Evolutionary conservation across 37 sponge, comb jelly and placozoan species (phyloP).

Genomic region (Ianthella basta): DNA sequence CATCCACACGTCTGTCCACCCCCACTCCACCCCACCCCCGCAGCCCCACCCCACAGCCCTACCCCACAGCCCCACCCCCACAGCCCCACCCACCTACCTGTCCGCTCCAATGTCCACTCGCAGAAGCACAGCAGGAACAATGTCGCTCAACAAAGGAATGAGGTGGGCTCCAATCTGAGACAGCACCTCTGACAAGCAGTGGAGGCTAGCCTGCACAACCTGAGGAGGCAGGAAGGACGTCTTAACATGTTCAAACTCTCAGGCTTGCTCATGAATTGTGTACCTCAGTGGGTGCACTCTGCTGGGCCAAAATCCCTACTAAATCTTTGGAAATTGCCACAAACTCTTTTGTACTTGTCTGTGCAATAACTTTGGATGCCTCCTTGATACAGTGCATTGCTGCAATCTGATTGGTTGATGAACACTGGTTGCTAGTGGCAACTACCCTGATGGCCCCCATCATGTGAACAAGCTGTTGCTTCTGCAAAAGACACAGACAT

Average conservation of each 20-base stretch:
- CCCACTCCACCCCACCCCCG: too few species aligned
- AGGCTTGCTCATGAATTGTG: too few species aligned
- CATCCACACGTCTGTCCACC: too few species aligned
- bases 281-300: slow-evolving; percentile 1
- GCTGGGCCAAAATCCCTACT: slow-evolving; percentile 18
- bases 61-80: not conserved
- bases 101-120: not conserved
- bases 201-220: slow-evolving; percentile 9
- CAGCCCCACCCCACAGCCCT: too few species aligned
- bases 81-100: not conserved
- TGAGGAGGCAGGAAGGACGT: too few species aligned
- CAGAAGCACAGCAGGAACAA: slow-evolving; percentile 43
- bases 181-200: slow-evolving; percentile 46
- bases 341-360: not conserved
- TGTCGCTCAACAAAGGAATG: slow-evolving; percentile 59
- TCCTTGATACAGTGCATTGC: not conserved
- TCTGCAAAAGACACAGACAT: not conserved
- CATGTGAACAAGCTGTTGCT: not conserved
- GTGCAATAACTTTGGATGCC: not conserved
- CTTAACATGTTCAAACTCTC: too few species aligned
- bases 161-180: slow-evolving; percentile 47
- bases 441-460: not conserved
- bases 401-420: slow-evolving; percentile 28
- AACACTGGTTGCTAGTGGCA: not conserved
- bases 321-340: slow-evolving; percentile 2